Evolutionary conservation across 2,113 vertebrate species (phyloP).

Genomic region (Echinops telfairi): DNA sequence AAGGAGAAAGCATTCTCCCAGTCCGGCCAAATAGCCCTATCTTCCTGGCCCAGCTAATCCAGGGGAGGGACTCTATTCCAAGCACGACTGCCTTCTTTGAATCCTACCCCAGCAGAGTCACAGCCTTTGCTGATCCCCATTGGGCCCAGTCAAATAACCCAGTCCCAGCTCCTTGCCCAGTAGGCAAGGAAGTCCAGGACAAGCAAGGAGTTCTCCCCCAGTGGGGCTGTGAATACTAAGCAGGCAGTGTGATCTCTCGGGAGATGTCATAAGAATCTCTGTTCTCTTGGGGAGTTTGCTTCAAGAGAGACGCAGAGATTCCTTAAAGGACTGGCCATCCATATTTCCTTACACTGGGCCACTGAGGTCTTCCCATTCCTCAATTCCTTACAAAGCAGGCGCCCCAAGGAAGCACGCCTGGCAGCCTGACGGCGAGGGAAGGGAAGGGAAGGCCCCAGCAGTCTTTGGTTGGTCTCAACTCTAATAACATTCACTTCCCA

Average conservation of each 20-base stretch:
- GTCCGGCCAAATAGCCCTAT: background rate
- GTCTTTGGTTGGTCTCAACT: constrained; percentile 19
- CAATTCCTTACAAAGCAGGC: background rate
- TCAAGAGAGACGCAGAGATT: constrained; percentile 35
- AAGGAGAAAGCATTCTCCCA: background rate
- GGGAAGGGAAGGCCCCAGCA: constrained; percentile 14
- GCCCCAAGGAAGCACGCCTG: background rate
- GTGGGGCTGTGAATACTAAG: background rate
- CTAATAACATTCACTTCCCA: background rate
- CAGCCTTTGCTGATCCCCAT: background rate
- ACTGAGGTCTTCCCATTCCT: background rate
- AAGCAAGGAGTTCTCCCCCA: background rate
- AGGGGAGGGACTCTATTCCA: background rate
- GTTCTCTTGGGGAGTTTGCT: background rate
- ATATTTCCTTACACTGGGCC: background rate
- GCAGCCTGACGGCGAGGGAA: background rate
- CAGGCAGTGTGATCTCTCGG: background rate
- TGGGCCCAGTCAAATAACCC: background rate
- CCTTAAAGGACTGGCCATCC: background rate
- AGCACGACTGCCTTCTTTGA: background rate
- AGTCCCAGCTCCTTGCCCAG: background rate
- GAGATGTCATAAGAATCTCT: background rate
- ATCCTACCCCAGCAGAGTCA: background rate
- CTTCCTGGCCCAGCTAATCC: background rate
- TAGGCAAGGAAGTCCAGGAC: background rate